These are phyloP conservation scores for Hipparchia semele DNA, from an alignment of 2,888 invertebrate genomes.

Conservation along the genomic window DNA sequence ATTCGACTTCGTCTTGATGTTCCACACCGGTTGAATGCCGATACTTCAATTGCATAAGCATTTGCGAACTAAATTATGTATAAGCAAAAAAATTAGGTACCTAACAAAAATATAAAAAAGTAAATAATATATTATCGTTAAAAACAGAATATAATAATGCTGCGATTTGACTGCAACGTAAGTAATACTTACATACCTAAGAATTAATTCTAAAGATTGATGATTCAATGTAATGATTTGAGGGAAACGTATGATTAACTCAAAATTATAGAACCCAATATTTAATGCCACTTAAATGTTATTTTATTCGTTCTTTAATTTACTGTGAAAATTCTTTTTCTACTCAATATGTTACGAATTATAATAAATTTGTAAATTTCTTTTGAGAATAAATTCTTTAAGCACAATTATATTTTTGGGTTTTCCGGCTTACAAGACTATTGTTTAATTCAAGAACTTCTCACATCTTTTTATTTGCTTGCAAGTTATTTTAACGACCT, in stretches of 20 bases:
- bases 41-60: constrained; percentile 7
- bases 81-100: not conserved
- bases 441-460: no score
- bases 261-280: no score
- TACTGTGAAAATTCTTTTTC: not conserved
- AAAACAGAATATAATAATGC: not conserved
- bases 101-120: not conserved
- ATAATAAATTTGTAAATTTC: no score
- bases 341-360: no score
- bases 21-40: constrained; percentile 19
- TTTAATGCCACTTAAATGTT: not conserved
- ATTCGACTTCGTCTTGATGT: constrained; percentile 51
- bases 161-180: not conserved
- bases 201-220: not conserved
- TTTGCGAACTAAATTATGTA: constrained; percentile 2
- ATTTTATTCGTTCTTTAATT: not conserved
- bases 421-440: no score
- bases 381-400: no score
- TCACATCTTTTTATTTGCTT: not conserved
- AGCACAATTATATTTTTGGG: no score
- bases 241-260: no score
- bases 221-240: not conserved
- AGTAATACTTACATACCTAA: not conserved
- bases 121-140: not conserved
- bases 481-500: not conserved